phyloP scores from a whole-genome alignment of 2,797 vertebrate species.

The Cossypha polioptera region DNA sequence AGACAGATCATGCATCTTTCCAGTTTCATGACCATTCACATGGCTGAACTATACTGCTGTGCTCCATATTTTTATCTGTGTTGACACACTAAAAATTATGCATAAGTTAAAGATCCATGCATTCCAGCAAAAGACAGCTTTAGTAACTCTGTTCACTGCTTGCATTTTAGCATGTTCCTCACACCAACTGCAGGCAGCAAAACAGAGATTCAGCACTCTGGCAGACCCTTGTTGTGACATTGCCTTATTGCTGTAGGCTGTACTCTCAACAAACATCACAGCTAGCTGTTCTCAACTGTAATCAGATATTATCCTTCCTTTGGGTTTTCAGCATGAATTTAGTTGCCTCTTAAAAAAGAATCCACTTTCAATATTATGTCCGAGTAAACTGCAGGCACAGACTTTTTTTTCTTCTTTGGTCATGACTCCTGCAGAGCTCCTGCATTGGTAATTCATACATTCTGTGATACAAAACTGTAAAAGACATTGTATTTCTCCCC shows the following conservation, averaged over 20 bases:
- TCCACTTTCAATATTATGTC: neutral
- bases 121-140: neutral
- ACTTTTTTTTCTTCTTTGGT: neutral
- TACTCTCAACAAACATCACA: neutral
- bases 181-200: neutral
- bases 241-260: neutral
- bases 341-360: neutral
- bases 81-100: neutral
- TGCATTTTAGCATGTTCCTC: neutral
- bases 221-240: neutral
- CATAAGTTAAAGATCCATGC: neutral
- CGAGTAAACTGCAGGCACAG: neutral
- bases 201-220: neutral
- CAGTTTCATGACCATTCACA: neutral
- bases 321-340: constrained; percentile 2
- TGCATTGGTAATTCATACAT: neutral
- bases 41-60: neutral
- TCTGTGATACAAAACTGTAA: neutral
- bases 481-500: neutral
- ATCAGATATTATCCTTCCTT: neutral
- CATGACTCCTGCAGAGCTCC: neutral
- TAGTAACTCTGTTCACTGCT: neutral
- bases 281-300: neutral
- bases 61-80: neutral
- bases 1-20: neutral